Conservation (phyloP, 2,888 invertebrate genomes). For the Hypsopygia costalis region DNA sequence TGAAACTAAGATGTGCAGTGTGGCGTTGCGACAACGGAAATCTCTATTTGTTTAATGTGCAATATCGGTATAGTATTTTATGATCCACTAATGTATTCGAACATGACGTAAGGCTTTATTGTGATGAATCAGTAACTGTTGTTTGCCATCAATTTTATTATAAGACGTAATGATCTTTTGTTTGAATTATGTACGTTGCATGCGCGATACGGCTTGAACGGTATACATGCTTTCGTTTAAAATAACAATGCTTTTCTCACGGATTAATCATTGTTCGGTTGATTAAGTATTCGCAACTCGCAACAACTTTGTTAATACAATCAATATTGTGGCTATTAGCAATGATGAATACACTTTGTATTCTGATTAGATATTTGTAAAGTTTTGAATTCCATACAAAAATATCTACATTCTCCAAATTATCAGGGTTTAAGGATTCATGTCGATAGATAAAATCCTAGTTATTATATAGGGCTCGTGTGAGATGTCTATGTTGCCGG, state of each 20-base stretch:
- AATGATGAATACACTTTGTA: too few relatives aligned
- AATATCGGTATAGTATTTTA: constrained; percentile 18
- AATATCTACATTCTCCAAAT: too few relatives aligned
- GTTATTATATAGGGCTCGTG: too few relatives aligned
- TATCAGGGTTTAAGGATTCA: too few relatives aligned
- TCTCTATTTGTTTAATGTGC: constrained; percentile 28
- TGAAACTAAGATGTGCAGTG: constrained; percentile 12
- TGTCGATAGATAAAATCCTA: too few relatives aligned
- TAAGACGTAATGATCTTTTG: neutral
- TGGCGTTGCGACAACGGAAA: constrained; percentile 34
- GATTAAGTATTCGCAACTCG: constrained; percentile 1
- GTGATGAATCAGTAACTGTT: constrained; percentile 33
- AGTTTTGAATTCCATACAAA: too few relatives aligned
- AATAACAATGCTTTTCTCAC: constrained; percentile 5
- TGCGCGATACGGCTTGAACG: neutral
- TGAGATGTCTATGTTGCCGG: constrained; percentile 20
- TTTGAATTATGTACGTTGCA: neutral
- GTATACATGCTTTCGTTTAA: constrained; percentile 5
- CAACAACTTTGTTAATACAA: too few relatives aligned
- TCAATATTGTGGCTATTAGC: too few relatives aligned
- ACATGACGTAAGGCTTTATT: constrained; percentile 33
- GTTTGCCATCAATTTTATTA: constrained; percentile 17
- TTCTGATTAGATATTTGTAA: too few relatives aligned
- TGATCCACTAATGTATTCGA: neutral
- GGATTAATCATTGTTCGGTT: constrained; percentile 1